These are phyloP conservation scores for Pasiphila rectangulata DNA, from an alignment of 2,888 invertebrate species.

Conservation along the genomic window DNA sequence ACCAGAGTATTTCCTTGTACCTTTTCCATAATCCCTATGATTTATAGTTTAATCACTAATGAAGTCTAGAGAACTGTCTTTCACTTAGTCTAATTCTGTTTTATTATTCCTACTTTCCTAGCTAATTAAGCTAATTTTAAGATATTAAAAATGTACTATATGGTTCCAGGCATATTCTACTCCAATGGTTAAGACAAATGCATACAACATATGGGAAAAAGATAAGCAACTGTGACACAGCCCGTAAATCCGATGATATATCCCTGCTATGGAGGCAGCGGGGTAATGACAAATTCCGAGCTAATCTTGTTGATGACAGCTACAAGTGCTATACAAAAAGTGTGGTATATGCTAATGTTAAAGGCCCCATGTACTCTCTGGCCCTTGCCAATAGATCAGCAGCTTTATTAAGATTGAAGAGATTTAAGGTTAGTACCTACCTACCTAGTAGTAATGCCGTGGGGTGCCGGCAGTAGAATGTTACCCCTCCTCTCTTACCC, in stretches of 20 bases:
- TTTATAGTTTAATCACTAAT: too few species aligned
- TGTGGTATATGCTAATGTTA: constrained; percentile 79
- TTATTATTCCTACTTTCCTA: too few species aligned
- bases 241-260: constrained; percentile 60
- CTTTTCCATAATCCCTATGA: too few species aligned
- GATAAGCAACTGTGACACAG: constrained; percentile 49
- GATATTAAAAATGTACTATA: background rate
- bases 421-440: constrained; percentile 81
- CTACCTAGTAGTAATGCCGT: too few species aligned
- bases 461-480: too few species aligned
- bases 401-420: constrained; percentile 80
- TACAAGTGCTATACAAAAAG: constrained; percentile 83
- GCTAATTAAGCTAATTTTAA: too few species aligned
- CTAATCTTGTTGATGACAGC: constrained; percentile 74
- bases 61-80: too few species aligned
- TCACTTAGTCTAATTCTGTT: too few species aligned
- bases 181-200: constrained; percentile 68
- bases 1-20: too few species aligned
- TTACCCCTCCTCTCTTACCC: too few species aligned
- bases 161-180: constrained; percentile 53
- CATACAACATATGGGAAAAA: constrained; percentile 51
- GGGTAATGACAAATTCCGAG: constrained; percentile 82
- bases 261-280: constrained; percentile 65
- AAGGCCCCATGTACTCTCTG: constrained; percentile 79
- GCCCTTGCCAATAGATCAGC: constrained; percentile 87